These are phyloP conservation scores for Leucoma salicis DNA, from an alignment of 2,888 invertebrate species.

Conservation along the genomic window DNA sequence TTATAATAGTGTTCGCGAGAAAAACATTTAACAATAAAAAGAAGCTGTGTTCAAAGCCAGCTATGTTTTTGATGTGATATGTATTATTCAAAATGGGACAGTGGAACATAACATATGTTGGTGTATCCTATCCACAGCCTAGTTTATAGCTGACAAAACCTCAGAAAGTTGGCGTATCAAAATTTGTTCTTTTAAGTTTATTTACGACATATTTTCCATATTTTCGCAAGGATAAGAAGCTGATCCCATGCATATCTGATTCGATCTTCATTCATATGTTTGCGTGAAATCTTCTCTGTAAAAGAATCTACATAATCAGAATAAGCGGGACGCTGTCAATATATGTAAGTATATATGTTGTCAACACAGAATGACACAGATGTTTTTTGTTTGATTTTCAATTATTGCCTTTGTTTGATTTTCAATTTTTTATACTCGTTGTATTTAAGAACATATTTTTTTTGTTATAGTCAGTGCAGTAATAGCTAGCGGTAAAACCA, in stretches of 20 bases:
- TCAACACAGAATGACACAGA: constrained; percentile 26
- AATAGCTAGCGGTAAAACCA: too few relatives aligned
- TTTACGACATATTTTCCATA: constrained; percentile 59
- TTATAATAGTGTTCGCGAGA: too few relatives aligned
- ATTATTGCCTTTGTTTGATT: too few relatives aligned
- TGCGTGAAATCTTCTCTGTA: constrained; percentile 68
- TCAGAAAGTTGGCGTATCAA: constrained; percentile 26
- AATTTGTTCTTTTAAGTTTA: constrained; percentile 52
- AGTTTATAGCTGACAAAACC: constrained; percentile 30
- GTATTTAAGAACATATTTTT: too few relatives aligned
- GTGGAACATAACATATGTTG: constrained; percentile 22
- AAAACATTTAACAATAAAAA: constrained; percentile 11
- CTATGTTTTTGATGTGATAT: constrained; percentile 14
- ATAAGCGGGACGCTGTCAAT: constrained; percentile 64
- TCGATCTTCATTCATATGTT: constrained; percentile 71
- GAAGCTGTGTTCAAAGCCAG: constrained; percentile 18
- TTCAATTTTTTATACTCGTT: constrained; percentile 18
- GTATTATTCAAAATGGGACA: constrained; percentile 26
- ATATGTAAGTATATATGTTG: constrained; percentile 51
- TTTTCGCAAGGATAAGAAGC: constrained; percentile 63
- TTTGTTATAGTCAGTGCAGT: too few relatives aligned
- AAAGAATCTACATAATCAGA: constrained; percentile 74
- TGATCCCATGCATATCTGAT: constrained; percentile 75
- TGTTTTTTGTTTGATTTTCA: too few relatives aligned
- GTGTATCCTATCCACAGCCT: constrained; percentile 19